phyloP scores from a whole-genome alignment of 1,140 invertebrate species.

The Monochamus saltuarius region DNA sequence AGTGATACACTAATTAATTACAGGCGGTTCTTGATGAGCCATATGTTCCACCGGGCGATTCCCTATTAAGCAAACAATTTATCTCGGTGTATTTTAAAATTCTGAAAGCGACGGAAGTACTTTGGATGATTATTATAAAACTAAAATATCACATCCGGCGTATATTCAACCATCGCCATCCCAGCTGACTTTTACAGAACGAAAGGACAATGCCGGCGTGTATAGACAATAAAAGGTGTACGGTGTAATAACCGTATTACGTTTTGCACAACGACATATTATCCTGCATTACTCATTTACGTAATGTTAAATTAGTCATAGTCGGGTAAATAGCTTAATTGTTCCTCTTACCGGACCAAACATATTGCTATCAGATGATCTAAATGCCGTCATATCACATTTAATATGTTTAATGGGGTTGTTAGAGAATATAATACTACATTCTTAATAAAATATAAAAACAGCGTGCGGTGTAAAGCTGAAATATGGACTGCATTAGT shows the following conservation, averaged over 20 bases:
- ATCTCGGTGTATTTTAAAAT: constrained; percentile 17
- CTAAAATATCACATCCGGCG: constrained; percentile 30
- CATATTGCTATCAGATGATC: neutral
- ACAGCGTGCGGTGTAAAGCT: too few species aligned
- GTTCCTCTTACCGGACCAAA: constrained; percentile 7
- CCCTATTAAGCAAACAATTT: constrained; percentile 11
- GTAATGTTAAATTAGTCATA: constrained; percentile 33
- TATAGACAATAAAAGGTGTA: constrained; percentile 18
- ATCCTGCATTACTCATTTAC: constrained; percentile 31
- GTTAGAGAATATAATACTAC: too few species aligned
- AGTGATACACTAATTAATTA: neutral
- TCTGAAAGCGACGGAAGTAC: constrained; percentile 16
- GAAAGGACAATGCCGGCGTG: constrained; percentile 2
- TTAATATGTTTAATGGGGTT: too few species aligned
- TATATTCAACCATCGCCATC: constrained; percentile 18
- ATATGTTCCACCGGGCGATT: constrained; percentile 20
- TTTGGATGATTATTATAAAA: constrained; percentile 30
- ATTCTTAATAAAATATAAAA: too few species aligned
- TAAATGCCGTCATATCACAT: too few species aligned
- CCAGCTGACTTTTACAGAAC: neutral
- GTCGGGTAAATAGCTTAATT: constrained; percentile 34
- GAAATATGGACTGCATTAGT: too few species aligned
- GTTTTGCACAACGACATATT: constrained; percentile 32
- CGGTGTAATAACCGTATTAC: constrained; percentile 28
- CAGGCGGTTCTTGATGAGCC: neutral